Conservation (phyloP, 2,888 invertebrate species). For the Drosophila demipolita region DNA sequence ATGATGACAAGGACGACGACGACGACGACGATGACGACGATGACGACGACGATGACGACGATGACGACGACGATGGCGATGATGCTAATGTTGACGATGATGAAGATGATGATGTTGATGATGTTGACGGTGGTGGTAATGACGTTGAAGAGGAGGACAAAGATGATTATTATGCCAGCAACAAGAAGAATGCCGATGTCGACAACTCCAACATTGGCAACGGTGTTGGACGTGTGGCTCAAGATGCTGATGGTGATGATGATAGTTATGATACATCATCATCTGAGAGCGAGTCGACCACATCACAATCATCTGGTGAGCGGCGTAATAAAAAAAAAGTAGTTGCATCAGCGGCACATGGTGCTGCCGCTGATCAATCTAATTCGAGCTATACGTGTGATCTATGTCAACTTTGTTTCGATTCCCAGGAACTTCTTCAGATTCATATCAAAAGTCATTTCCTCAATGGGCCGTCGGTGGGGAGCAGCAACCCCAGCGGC, state of each 20-base stretch:
- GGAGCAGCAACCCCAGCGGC: neutral
- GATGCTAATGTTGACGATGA: constrained; percentile 42
- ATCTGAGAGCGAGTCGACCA: constrained; percentile 62
- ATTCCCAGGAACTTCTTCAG: constrained; percentile 83
- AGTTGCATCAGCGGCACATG: constrained; percentile 49
- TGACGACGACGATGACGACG: constrained; percentile 40
- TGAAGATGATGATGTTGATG: constrained; percentile 50
- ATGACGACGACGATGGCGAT: constrained; percentile 37
- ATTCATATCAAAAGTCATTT: constrained; percentile 85
- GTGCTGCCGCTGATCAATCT: constrained; percentile 57
- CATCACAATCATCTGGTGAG: constrained; percentile 71
- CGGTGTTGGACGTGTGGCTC: constrained; percentile 38
- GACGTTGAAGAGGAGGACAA: constrained; percentile 48
- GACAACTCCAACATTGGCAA: constrained; percentile 49
- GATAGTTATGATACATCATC: constrained; percentile 45
- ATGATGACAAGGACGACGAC: constrained; percentile 44
- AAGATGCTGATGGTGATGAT: constrained; percentile 11
- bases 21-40: constrained; percentile 50
- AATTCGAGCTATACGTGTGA: constrained; percentile 83
- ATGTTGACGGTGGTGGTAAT: constrained; percentile 49
- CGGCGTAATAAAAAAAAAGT: constrained; percentile 56
- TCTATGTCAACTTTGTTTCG: constrained; percentile 84
- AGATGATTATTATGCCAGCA: constrained; percentile 36
- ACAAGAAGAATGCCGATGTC: constrained; percentile 31
- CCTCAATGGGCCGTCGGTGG: constrained; percentile 81